These are phyloP conservation scores for Aphelinus atriplicis DNA, from an alignment of 1,140 invertebrate species.

Conservation along the genomic window DNA sequence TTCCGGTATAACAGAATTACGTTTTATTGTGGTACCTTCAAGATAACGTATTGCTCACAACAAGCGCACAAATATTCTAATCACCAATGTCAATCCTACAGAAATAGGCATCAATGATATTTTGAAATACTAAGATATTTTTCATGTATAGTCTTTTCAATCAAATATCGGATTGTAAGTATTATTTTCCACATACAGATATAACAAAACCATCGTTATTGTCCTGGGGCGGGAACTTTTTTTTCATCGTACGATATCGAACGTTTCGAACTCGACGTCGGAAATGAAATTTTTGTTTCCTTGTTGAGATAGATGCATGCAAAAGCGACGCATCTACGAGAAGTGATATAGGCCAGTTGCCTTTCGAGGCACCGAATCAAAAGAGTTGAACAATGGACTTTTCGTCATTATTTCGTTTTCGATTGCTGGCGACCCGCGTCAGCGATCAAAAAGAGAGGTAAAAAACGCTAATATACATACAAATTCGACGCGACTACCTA, in stretches of 20 bases:
- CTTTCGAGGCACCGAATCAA: conserved; percentile 46
- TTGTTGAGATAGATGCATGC: not conserved
- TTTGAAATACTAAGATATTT: too few species aligned
- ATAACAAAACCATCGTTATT: too few species aligned
- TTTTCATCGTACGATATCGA: too few species aligned
- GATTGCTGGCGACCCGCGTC: conserved; percentile 62
- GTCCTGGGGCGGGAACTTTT: too few species aligned
- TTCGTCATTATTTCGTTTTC: conserved; percentile 1
- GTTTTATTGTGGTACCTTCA: not conserved
- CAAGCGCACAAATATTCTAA: too few species aligned
- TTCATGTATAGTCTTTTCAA: too few species aligned
- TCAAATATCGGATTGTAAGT: too few species aligned
- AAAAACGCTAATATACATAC: conserved; percentile 40
- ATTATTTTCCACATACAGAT: too few species aligned
- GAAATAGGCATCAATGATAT: too few species aligned
- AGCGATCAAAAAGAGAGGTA: conserved; percentile 51
- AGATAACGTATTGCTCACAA: not conserved
- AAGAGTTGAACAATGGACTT: conserved; percentile 4
- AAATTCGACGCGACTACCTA: conserved; percentile 36
- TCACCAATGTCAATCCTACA: too few species aligned
- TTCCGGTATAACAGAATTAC: not conserved
- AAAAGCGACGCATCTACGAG: conserved; percentile 18
- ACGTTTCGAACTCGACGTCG: too few species aligned
- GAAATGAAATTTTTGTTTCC: too few species aligned
- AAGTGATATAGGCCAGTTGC: conserved; percentile 44